These are phyloP conservation scores for Boloria selene DNA, from an alignment of 2,888 invertebrate species.

Conservation along the genomic window DNA sequence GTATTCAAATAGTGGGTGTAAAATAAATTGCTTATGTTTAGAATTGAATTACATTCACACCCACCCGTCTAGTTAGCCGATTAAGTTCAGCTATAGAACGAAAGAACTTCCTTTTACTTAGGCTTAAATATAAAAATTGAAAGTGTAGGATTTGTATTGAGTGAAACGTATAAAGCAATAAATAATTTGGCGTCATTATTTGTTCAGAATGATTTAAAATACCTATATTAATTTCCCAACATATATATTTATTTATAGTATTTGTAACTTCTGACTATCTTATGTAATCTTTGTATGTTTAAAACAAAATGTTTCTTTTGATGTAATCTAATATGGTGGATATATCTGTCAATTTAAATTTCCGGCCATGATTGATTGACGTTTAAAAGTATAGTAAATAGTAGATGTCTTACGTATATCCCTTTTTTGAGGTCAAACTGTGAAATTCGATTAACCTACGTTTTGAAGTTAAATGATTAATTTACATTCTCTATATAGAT, in stretches of 20 bases:
- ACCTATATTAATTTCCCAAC: no score
- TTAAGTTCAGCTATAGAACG: constrained; percentile 8
- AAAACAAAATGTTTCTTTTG: constrained; percentile 44
- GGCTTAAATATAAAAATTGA: not conserved
- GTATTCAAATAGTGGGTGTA: constrained; percentile 15
- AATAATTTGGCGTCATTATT: no score
- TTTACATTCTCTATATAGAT: no score
- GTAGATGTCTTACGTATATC: constrained; percentile 38
- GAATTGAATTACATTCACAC: constrained; percentile 15
- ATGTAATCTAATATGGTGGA: constrained; percentile 51
- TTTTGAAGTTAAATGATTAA: no score
- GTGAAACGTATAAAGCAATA: no score
- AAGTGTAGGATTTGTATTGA: no score
- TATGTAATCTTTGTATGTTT: constrained; percentile 6
- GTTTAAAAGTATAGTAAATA: constrained; percentile 55
- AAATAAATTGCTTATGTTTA: constrained; percentile 20
- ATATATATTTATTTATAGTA: no score
- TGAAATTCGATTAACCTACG: constrained; percentile 62
- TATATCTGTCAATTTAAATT: constrained; percentile 49
- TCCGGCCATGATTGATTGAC: constrained; percentile 57
- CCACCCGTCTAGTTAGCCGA: constrained; percentile 16
- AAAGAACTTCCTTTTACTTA: not conserved
- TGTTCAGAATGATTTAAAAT: no score
- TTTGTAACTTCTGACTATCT: constrained; percentile 7
- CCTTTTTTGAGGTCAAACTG: constrained; percentile 54